phyloP scores from a whole-genome alignment of 2,113 vertebrate genomes.

The Podiceps cristatus region DNA sequence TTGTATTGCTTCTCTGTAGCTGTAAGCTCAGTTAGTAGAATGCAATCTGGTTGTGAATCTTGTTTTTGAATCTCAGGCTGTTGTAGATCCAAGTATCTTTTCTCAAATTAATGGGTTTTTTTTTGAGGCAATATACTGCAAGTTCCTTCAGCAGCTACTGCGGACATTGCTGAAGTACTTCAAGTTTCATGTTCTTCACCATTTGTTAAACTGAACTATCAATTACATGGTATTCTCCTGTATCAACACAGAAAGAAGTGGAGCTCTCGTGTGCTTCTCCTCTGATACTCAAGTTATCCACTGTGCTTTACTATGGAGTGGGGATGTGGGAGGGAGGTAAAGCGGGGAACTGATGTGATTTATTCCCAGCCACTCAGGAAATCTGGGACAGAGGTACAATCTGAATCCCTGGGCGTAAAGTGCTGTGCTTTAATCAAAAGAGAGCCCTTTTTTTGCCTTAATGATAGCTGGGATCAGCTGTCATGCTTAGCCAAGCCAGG shows the following conservation, averaged over 20 bases:
- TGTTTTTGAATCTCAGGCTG: background rate
- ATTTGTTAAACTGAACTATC: background rate
- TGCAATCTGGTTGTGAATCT: background rate
- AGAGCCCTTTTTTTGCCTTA: background rate
- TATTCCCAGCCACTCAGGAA: background rate
- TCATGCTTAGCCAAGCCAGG: background rate
- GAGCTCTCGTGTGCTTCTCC: background rate
- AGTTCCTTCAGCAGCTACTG: background rate
- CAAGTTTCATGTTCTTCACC: background rate
- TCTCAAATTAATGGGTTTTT: background rate
- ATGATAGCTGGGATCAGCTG: background rate
- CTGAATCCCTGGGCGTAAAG: background rate
- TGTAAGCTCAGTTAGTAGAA: background rate
- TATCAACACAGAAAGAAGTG: background rate
- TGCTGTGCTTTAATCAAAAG: background rate
- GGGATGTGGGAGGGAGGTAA: background rate
- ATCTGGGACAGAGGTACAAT: accelerated
- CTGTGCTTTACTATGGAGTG: background rate
- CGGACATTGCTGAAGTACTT: background rate
- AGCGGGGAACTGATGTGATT: background rate
- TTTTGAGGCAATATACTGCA: background rate
- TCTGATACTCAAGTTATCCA: background rate
- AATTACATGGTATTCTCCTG: background rate
- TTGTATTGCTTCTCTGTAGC: background rate
- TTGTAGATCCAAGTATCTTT: background rate